Evolutionary conservation across 2,888 invertebrate genomes (phyloP).

Genomic region (Athalia cordata): DNA sequence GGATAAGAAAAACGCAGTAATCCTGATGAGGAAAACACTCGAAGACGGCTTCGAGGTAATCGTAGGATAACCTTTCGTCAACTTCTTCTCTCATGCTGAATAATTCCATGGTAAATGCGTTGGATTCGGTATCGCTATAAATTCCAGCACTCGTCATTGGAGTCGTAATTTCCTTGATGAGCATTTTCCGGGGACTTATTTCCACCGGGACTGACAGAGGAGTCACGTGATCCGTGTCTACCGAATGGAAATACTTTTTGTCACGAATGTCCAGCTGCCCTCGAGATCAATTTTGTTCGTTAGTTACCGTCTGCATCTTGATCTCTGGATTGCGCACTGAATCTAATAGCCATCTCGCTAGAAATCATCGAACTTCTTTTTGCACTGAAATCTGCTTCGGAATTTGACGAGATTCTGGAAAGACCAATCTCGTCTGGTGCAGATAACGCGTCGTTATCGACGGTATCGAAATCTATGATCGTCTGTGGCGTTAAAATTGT

Average conservation of each 20-base stretch:
- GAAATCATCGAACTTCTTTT: too few relatives aligned
- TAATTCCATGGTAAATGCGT: constrained; percentile 80
- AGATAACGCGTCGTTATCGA: too few relatives aligned
- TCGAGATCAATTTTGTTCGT: too few relatives aligned
- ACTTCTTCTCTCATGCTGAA: constrained; percentile 77
- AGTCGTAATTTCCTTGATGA: not conserved
- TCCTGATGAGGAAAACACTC: constrained; percentile 80
- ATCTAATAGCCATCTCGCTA: too few relatives aligned
- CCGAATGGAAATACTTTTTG: too few relatives aligned
- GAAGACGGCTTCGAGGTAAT: constrained; percentile 81
- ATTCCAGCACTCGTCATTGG: not conserved
- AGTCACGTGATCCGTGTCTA: too few relatives aligned
- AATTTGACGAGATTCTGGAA: not conserved
- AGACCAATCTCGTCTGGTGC: too few relatives aligned
- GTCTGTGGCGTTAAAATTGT: too few relatives aligned
- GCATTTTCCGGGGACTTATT: not conserved
- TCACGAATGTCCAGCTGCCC: not conserved
- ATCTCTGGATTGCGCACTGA: too few relatives aligned
- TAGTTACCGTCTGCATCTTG: too few relatives aligned
- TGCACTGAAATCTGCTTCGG: too few relatives aligned
- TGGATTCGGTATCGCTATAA: constrained; percentile 73
- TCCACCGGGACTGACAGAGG: not conserved
- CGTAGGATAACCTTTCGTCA: constrained; percentile 76
- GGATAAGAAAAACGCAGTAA: constrained; percentile 79
- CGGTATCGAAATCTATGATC: too few relatives aligned